Base-by-base conservation (phyloP, 37 sponge, comb jelly and placozoan genomes). In the Chondrosia reniformis region DNA sequence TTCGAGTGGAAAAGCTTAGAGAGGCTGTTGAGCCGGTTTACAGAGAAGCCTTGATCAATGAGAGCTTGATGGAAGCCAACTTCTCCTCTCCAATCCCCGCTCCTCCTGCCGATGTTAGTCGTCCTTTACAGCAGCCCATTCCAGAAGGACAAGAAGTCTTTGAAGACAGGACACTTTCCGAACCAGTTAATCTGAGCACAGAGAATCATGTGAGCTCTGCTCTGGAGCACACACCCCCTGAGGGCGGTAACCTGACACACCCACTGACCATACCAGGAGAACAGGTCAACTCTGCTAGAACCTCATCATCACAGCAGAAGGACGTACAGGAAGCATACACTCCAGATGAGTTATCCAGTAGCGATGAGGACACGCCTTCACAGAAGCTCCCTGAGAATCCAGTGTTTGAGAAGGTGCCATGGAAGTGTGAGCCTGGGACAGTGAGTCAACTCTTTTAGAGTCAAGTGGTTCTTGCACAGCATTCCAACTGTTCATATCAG, bases 1-100 rank as follows among this genome's bases (percentile, higher is more conserved):
- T 67, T 81, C 85, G 93, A 65, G 93, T 89, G 19, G 58, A 69
- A 31, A 4, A 54, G 28, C 76, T 93, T 43, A 74, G 93, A 33
- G 72, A 25, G 3, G 7, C 83, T 2, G 86, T 67, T 0, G 91
- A 86, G 43, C 66, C 72, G 0, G 62, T 64, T 37, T 93, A 89
- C 62, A 31, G 28, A 9, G 10, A 57, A 0, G 38, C 79, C 45
- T 77, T 55, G 44, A 31, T 42, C 5, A 43, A 84, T 36, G 54
- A 80, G 8, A 74, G 43, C 1, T 56, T 31, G 19, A 83, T 85
- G 91, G 49, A 38, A 39, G 67, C n/a, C n/a, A 1, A 39, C 25
- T 24, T 39, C 24, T 30, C 32, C 45, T 28, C 15, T 1, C 76
- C 55, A 1, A 31, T 75, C 31, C 76, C 76, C 12, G 8, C 33